These are phyloP conservation scores for Amorpha juglandis DNA, from an alignment of 2,888 invertebrate genomes.

Conservation along the genomic window DNA sequence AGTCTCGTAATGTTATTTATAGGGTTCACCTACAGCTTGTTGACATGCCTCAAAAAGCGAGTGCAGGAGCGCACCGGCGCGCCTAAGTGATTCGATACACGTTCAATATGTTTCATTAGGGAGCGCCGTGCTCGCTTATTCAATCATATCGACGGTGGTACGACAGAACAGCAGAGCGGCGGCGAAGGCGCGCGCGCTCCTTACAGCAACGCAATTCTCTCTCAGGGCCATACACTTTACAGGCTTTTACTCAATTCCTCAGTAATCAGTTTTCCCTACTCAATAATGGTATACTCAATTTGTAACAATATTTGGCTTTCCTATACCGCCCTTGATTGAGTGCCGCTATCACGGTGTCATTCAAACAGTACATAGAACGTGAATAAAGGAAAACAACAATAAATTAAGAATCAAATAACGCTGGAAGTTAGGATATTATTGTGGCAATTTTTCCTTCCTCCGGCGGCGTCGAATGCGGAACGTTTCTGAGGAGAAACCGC, in stretches of 20 bases:
- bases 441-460: conserved; percentile 60
- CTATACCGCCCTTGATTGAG: conserved; percentile 46
- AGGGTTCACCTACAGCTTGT: conserved; percentile 78
- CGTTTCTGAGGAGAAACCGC: conserved; percentile 60
- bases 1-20: conserved; percentile 77
- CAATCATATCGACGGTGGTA: conserved; percentile 72
- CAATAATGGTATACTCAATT: conserved; percentile 70
- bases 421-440: conserved; percentile 50
- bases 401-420: conserved; percentile 40
- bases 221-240: conserved; percentile 34
- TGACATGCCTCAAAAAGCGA: conserved; percentile 72
- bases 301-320: conserved; percentile 48
- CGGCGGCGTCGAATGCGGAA: conserved; percentile 50
- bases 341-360: conserved; percentile 35
- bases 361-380: conserved; percentile 24
- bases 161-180: neutral
- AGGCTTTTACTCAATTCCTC: conserved; percentile 66
- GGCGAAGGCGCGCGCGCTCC: conserved; percentile 56
- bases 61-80: conserved; percentile 74
- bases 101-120: conserved; percentile 84
- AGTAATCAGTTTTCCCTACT: conserved; percentile 77
- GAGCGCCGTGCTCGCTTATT: conserved; percentile 77
- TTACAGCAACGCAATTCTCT: conserved; percentile 47
- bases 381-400: conserved; percentile 29
- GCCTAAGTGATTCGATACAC: conserved; percentile 83